These are phyloP conservation scores for Mechanitis mazaeus DNA, from an alignment of 2,888 invertebrate species.

Conservation along the genomic window DNA sequence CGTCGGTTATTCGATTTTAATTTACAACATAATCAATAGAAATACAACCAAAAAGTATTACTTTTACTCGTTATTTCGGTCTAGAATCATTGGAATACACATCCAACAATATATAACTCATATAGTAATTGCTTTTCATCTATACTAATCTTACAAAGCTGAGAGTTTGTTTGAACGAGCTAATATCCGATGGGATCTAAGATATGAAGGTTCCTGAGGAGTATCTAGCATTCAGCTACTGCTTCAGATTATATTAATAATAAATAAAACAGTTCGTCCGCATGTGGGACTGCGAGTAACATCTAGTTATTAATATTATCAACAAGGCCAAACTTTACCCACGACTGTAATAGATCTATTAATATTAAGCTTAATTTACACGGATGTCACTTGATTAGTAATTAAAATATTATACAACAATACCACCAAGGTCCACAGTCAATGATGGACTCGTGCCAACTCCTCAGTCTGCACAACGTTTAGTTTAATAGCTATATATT, in stretches of 20 bases:
- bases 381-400: constrained; percentile 26
- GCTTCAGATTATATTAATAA: too few species aligned
- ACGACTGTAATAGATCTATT: constrained; percentile 22
- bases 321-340: constrained; percentile 15
- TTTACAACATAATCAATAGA: not conserved
- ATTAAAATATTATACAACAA: constrained; percentile 37
- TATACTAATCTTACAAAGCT: too few species aligned
- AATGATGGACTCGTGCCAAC: constrained; percentile 50
- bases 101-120: not conserved
- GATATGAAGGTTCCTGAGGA: too few species aligned
- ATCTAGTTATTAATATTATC: not conserved
- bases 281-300: too few species aligned
- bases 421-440: constrained; percentile 51
- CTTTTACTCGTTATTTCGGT: not conserved
- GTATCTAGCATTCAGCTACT: too few species aligned
- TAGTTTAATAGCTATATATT: constrained; percentile 47
- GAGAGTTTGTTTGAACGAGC: too few species aligned
- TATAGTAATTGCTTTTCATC: not conserved
- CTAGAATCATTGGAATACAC: not conserved
- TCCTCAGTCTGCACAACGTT: constrained; percentile 47
- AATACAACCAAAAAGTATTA: not conserved
- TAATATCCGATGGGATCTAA: too few species aligned
- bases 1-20: not conserved
- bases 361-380: constrained; percentile 25
- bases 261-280: too few species aligned